Evolutionary conservation across 2,113 vertebrate genomes (phyloP), one percentile per base, ranked within the genome.

Genomic region (Cryptomyrus ogoouensis): DNA sequence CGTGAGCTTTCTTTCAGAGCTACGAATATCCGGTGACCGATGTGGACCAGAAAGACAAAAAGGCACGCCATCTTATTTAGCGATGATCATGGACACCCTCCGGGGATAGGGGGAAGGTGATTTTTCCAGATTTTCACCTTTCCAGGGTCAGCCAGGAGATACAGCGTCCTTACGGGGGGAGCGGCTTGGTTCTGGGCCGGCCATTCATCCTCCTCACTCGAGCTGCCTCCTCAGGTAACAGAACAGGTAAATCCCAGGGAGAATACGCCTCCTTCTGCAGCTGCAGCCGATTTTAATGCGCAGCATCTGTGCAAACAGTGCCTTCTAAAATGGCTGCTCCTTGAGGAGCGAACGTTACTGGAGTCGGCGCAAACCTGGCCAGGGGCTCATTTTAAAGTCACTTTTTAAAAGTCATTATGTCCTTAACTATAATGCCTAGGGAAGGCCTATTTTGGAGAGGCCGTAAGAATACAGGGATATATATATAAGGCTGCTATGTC

Each of bases 281-380:
- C 94, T 95, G 94, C 93, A 94, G 62, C 95, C 94, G 95, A 94
- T 95, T 96, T 95, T 96, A 95, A 96, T 95, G 96, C 96, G 95
- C 95, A 96, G 96, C 96, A 96, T 96, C 96, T 96, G 96, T 96
- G 95, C 95, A 94, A 93, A 93, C 94, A 96, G 95, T 95, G 94
- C 93, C 91, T 94, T 96, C 96, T 95, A 96, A 96, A 96, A 96
- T 95, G 96, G 95, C 96, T 95, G 95, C 93, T 95, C 96, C 96
- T 96, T 94, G 93, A 96, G 96, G 74, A 94, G 95, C 94, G 95
- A 94, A 95, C 94, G 95, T 95, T 93, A 93, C 92, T 91, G 93
- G 94, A 95, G 94, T 95, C 95, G 95, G 95, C 94, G 95, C 92
- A 94, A 95, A 95, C 94, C 95, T 95, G 91, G 94, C 93, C 94